Conservation (phyloP, 53 echinoderm and acorn worm genomes). For the Apostichopus leukothele region DNA sequence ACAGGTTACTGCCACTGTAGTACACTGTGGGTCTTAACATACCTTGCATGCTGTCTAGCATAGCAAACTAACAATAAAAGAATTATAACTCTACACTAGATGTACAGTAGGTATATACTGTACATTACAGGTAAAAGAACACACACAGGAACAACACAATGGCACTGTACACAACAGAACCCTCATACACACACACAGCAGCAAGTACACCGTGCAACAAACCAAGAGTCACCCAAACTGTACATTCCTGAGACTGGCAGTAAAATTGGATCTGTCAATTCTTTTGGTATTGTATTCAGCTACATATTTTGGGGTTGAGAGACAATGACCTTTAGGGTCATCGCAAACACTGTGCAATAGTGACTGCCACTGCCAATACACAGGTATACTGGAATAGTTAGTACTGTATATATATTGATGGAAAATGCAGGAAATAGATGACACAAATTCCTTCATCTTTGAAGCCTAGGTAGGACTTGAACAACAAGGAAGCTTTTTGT, state of each 20-base stretch:
- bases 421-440: too few relatives aligned
- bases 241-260: conserved; percentile 26
- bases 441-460: too few relatives aligned
- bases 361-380: neutral
- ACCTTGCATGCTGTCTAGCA: conserved; percentile 22
- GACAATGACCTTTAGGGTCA: conserved; percentile 43
- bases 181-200: neutral
- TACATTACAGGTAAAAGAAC: too few relatives aligned
- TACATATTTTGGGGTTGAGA: conserved; percentile 24
- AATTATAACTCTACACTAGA: neutral
- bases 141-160: neutral
- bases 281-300: conserved; percentile 8
- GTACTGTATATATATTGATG: too few relatives aligned
- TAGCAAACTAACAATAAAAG: conserved; percentile 12
- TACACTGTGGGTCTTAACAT: neutral
- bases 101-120: neutral
- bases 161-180: neutral
- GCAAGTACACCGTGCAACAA: neutral
- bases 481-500: too few relatives aligned
- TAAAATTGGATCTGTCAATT: conserved; percentile 43
- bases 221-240: conserved; percentile 12
- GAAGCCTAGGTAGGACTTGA: too few relatives aligned
- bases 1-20: too few relatives aligned
- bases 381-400: too few relatives aligned
- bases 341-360: conserved; percentile 11